Evolutionary conservation across 1,140 invertebrate genomes (phyloP), one percentile per base, ranked within the genome.

Genomic region (Drosophila aff.): DNA sequence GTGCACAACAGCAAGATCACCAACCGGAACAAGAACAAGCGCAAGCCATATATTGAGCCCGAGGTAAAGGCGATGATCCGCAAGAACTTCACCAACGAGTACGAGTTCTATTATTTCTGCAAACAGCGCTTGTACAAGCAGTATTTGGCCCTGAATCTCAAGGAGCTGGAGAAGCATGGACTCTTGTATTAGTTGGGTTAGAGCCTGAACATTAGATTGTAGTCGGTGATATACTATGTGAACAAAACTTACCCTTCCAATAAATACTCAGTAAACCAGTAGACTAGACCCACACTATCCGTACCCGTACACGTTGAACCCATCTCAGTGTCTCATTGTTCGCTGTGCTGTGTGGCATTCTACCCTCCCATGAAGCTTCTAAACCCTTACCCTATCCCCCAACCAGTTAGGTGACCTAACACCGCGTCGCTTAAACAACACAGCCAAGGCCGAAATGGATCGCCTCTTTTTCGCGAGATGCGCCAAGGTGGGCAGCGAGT

Each of bases 101-200:
- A 98, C 21, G 97, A 98, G 89, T 97, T 98, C 86, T 98, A 98
- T 92, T 95, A 98, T 81, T 98, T 98, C 92, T 98, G 97, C 89
- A 96, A 95, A 81, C 97, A 98, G 92, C 94, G 97, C 80, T 93
- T 98, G 8, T 95, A 98, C 81, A 95, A 95, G 86, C 97, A 98
- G 91, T 94, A 96, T 62, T 93, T 96, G 63, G 97, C 97, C 0
- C 92, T 97, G 4, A 94, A 95, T 79, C 92, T 94, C 40, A 75
- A 91, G 40, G 79, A 84, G 36, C 49, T 92, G 62, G 53, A 92
- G 31, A 71, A 76, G 62, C 76, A 80, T 15, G 81, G 79, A 53
- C 43, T 90, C 10, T 43, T 90, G 21, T 71, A 80, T 18, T 83
- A 87, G 47, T 63, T 18, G 8, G 7, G 2, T 26, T 47, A 36